Base-by-base conservation (phyloP, 30 jellyfish, hydroid and myxozoan species). In the Cassiopea xamachana region DNA sequence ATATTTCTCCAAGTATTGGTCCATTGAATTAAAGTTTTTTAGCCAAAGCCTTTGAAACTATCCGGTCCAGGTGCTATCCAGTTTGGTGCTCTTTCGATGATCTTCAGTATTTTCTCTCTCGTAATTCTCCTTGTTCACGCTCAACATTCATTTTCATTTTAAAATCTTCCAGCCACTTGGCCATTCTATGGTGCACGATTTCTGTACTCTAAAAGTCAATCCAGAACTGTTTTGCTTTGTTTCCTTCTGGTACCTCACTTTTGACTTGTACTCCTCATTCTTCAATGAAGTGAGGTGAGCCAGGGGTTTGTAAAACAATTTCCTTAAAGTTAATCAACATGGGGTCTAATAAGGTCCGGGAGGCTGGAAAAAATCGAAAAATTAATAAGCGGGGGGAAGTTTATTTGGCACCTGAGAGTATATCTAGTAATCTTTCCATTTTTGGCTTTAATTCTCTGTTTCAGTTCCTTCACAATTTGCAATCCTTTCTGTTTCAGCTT, bases 91-190 rank as follows among this genome's bases (percentile, higher is more conserved):
- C 12, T 55, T 55, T 6, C 12, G 12, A 55, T 3, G 10, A 55
- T 55, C 64, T 55, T 55, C 10, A 3, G 7, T 10, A 55, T 10
- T 55, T 55, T 6, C 12, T 3, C 64, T 3, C 12, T 10, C 7
- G 64, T 55, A 10, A 55, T 55, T 55, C 12, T 10, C 12, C 10
- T 55, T 55, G 64, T 10, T 55, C 12, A 3, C 10, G 64, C 12
- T 6, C 12, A 55, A 3, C 64, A 6, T 55, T 10, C 64, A 55
- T 55, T 55, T 10, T 10, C 64, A 55, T 55, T 55, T 3, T 55
- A 15, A 82, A 58, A 64, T 64, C 86, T 2, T 62, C 44, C 86
- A 82, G 14, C 90, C 90, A 82, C 60, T 82, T 61, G 58, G 90
- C 83, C 46, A 55, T 87, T 82, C 64, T 82, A 61, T 82, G 58